A percentile compares a stretch with the other conserved stretches of the same genome.
Evolutionary conservation across 2,113 vertebrate genomes (phyloP).

Genomic region (Malurus alboscapulatus): DNA sequence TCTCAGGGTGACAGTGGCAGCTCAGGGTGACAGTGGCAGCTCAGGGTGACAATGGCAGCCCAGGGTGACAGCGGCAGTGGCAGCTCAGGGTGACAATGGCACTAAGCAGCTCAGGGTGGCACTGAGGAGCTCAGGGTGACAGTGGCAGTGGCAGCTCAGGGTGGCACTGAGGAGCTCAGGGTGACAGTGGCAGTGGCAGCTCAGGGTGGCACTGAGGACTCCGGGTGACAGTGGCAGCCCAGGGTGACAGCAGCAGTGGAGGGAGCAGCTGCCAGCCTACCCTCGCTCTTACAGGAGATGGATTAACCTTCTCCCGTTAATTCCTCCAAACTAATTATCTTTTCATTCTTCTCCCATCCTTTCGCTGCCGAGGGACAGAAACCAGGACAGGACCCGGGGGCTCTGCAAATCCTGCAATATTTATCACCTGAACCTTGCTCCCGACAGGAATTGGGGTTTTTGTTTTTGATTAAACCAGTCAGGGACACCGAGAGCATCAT

Average conservation of each 20-base stretch:
- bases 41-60: too few relatives aligned
- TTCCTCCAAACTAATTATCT: slow-evolving; percentile 32
- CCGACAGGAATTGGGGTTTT: background rate
- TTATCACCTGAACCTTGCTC: slow-evolving; percentile 2
- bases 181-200: too few relatives aligned
- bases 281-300: background rate
- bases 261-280: background rate
- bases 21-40: too few relatives aligned
- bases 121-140: too few relatives aligned
- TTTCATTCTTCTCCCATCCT: slow-evolving; percentile 15
- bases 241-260: background rate
- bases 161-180: too few relatives aligned
- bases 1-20: too few relatives aligned
- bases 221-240: too few relatives aligned
- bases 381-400: slow-evolving; percentile 22
- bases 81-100: too few relatives aligned
- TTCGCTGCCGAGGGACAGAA: background rate
- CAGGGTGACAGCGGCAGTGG: too few relatives aligned
- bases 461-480: background rate
- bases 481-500: background rate
- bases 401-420: slow-evolving; percentile 10
- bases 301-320: background rate
- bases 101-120: too few relatives aligned
- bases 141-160: too few relatives aligned
- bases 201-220: too few relatives aligned